Base-by-base conservation (phyloP, 2,888 invertebrate species). In the Coelogynopora nodosa region DNA sequence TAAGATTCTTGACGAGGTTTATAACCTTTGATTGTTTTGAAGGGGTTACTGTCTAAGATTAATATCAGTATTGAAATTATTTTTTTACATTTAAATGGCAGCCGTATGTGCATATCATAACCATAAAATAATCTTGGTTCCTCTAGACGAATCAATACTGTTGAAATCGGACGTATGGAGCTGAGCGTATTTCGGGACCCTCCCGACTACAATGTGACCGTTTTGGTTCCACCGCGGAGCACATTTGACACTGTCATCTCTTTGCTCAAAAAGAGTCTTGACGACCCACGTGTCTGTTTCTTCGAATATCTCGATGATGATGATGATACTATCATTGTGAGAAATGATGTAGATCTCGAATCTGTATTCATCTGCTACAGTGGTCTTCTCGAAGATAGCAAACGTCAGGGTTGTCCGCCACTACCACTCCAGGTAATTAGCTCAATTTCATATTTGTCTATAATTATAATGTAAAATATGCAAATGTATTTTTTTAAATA, bases 241-340 rank as follows among this genome's bases (percentile, higher is more conserved):
- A 49, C 49, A 5, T 49, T 49, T 18, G 18, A 49, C 49, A 13
- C 49, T 13, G 49, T 49, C 10, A 49, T 49, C 49, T 5, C 18
- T 49, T 13, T 49, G 5, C 49, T 49, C 49, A 5, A 18, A 13
- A 18, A 5, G 49, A 49, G 18, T 18, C 49, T 49, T 13, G 49
- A 5, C 18, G 49, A 49, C 49, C 49, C 49, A 13, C 49, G 49
- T 5, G 49, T 49, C 18, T 49, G 49, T 18, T 49, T 49, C 49
- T 83, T 83, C n/a, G 83, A 83, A 30, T 83, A 83, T 30, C 27
- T 83, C 28, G 83, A 83, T 83, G 83, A 83, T n/a, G 83, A 83
- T 30, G 31, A 83, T n/a, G 83, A 83, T 30, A 83, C 26, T 83
- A 30, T 83, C 2, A 27, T 83, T n/a, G 83, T 83, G 2, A 83